Conservation (phyloP, 2,888 invertebrate species). For the Gnatocerus cornutus region DNA sequence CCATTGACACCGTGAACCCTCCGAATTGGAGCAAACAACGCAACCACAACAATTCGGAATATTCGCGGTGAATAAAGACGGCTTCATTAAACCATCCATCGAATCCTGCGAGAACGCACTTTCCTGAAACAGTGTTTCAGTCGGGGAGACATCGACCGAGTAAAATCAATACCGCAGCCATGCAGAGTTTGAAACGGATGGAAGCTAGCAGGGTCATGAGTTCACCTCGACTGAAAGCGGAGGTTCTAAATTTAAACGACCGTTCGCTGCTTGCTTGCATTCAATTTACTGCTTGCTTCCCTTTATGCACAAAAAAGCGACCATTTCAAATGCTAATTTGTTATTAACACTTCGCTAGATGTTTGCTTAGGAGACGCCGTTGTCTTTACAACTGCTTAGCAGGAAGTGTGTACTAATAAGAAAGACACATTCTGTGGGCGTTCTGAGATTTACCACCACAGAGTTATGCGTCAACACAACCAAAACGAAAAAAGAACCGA, state of each 20-base stretch:
- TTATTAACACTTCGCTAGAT: constrained; percentile 41
- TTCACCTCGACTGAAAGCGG: constrained; percentile 57
- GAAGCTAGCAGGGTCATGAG: constrained; percentile 59
- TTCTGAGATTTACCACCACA: constrained; percentile 6
- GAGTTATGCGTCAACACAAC: constrained; percentile 3
- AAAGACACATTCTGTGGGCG: constrained; percentile 33
- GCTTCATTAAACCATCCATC: constrained; percentile 38
- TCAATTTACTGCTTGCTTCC: constrained; percentile 38
- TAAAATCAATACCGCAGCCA: constrained; percentile 51
- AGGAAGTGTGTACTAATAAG: constrained; percentile 36
- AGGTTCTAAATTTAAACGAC: constrained; percentile 60
- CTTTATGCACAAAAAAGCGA: constrained; percentile 49
- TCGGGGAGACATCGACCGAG: constrained; percentile 50
- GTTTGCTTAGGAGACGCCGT: constrained; percentile 29
- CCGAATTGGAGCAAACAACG: constrained; percentile 42
- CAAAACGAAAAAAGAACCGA: background rate
- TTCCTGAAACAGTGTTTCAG: constrained; percentile 46
- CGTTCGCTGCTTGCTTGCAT: constrained; percentile 36
- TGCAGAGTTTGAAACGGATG: constrained; percentile 53
- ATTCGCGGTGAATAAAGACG: constrained; percentile 41
- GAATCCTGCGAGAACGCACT: constrained; percentile 37
- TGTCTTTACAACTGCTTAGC: constrained; percentile 24
- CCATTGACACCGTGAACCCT: constrained; percentile 44
- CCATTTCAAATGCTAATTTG: constrained; percentile 51
- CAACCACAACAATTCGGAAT: constrained; percentile 40